Evolutionary conservation across 2,888 invertebrate genomes (phyloP).

Genomic region (Hemaris fuciformis): DNA sequence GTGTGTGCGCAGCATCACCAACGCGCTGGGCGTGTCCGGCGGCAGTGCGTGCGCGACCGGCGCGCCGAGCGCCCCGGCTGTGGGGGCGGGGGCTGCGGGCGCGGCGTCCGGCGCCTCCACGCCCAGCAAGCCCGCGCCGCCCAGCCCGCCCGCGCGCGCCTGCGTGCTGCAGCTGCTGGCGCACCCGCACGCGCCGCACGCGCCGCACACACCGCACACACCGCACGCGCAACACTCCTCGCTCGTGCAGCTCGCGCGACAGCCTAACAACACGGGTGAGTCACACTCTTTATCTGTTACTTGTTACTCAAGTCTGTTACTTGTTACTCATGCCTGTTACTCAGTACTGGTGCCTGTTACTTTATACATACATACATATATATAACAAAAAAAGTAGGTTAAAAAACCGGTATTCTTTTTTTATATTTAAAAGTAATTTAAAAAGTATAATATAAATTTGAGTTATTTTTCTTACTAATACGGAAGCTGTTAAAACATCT

Average conservation of each 20-base stretch:
- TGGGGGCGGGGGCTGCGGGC: neutral
- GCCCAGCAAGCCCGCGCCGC: constrained; percentile 60
- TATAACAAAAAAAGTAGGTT: too few species aligned
- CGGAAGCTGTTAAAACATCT: too few species aligned
- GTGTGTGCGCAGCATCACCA: constrained; percentile 59
- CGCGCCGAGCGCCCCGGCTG: constrained; percentile 12
- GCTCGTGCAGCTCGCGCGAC: constrained; percentile 34
- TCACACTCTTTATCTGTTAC: too few species aligned
- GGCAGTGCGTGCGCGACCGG: neutral
- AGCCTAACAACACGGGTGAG: constrained; percentile 48
- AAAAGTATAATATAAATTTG: too few species aligned
- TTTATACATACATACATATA: too few species aligned
- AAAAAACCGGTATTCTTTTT: too few species aligned
- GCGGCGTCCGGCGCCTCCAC: constrained; percentile 62
- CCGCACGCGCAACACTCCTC: constrained; percentile 50
- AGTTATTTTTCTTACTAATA: too few species aligned
- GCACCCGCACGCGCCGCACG: constrained; percentile 27
- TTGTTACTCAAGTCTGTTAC: too few species aligned
- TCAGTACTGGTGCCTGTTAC: too few species aligned
- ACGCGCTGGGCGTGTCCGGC: constrained; percentile 29
- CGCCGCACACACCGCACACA: constrained; percentile 24
- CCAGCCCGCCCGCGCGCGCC: constrained; percentile 54
- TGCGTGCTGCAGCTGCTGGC: constrained; percentile 42
- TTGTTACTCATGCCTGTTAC: too few species aligned
- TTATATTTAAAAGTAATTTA: too few species aligned